A percentile compares a stretch with the other conserved stretches of the same genome.
phyloP scores from a whole-genome alignment of 1,140 invertebrate species.

The Leptinotarsa lineolata region DNA sequence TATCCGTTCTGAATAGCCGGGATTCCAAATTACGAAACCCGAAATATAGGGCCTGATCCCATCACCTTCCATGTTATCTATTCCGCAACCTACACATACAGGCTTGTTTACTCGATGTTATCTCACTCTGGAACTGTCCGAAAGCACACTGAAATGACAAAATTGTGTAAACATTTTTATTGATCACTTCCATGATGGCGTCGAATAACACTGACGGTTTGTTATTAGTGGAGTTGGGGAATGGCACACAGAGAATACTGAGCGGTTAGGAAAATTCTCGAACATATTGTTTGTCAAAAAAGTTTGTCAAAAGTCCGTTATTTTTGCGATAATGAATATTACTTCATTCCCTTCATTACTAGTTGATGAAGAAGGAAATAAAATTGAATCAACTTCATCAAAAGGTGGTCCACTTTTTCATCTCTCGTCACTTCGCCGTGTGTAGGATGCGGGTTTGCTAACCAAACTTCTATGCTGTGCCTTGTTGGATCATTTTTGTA shows the following conservation, averaged over 20 bases:
- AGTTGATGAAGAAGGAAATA: too few species aligned
- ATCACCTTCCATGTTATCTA: conserved; percentile 18
- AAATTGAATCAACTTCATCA: too few species aligned
- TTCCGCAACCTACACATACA: conserved; percentile 10
- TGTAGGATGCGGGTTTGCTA: too few species aligned
- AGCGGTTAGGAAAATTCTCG: background rate
- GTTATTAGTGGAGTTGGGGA: conserved; percentile 2
- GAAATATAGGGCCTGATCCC: background rate
- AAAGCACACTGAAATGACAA: conserved; percentile 15
- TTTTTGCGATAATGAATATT: too few species aligned
- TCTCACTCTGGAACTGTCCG: conserved; percentile 14
- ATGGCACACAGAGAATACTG: background rate
- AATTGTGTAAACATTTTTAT: conserved; percentile 25
- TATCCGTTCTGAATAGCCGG: background rate
- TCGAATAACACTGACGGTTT: conserved; percentile 9
- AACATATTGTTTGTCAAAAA: too few species aligned
- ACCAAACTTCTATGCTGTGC: too few species aligned
- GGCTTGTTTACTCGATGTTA: conserved; percentile 23
- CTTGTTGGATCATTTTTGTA: too few species aligned
- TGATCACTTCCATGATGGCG: conserved; percentile 19
- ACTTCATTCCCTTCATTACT: too few species aligned
- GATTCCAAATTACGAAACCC: background rate
- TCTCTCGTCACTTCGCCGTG: too few species aligned
- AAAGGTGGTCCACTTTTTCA: too few species aligned
- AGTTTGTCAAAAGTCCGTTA: too few species aligned